phyloP scores from a whole-genome alignment of 2,888 invertebrate genomes.

The Spilarctia lutea region DNA sequence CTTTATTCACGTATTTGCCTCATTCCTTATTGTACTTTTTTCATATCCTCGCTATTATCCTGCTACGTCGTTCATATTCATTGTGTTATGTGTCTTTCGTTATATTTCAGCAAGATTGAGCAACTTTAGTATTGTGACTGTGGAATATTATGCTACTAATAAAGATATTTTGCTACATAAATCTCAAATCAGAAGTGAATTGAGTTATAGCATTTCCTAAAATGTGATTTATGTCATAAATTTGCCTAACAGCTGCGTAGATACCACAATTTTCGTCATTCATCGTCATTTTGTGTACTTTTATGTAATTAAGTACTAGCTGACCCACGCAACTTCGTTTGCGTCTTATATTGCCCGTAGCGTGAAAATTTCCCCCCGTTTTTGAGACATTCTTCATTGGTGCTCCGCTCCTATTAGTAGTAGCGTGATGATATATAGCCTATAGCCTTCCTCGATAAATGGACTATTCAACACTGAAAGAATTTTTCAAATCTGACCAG shows the following conservation, averaged over 20 bases:
- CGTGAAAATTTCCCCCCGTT: too few relatives aligned
- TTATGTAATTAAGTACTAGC: not conserved
- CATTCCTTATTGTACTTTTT: slow-evolving; percentile 71
- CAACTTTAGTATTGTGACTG: slow-evolving; percentile 22
- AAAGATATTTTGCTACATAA: not conserved
- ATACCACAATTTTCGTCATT: not conserved
- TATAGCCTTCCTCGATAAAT: too few relatives aligned
- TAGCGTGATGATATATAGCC: too few relatives aligned
- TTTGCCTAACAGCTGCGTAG: not conserved
- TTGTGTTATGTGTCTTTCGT: slow-evolving; percentile 41
- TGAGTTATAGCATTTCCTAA: not conserved
- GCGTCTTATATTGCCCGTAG: too few relatives aligned
- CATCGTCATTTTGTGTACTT: not conserved
- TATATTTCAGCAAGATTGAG: slow-evolving; percentile 39
- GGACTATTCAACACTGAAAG: too few relatives aligned
- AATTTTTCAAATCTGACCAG: too few relatives aligned
- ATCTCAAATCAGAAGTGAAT: not conserved
- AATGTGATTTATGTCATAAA: not conserved
- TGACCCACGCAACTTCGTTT: too few relatives aligned
- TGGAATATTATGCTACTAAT: not conserved
- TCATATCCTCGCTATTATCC: slow-evolving; percentile 69
- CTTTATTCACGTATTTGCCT: slow-evolving; percentile 68
- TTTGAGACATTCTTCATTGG: too few relatives aligned
- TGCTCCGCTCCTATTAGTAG: too few relatives aligned
- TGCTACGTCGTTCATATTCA: slow-evolving; percentile 61